phyloP scores from a whole-genome alignment of 2,797 vertebrate species.

The Sitta carolinensis region DNA sequence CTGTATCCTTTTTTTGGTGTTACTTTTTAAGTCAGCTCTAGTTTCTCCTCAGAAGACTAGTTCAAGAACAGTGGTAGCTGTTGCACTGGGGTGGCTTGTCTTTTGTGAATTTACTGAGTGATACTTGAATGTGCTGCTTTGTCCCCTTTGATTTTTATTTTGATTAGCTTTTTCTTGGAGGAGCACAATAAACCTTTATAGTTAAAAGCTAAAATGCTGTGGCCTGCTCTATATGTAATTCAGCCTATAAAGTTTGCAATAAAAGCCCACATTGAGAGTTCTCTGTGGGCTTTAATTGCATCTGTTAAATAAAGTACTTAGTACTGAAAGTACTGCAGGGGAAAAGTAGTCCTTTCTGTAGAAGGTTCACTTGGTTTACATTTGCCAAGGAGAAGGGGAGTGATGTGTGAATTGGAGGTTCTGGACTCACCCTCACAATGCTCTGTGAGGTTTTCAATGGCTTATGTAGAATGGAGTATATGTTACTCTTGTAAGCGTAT shows the following conservation, averaged over 20 bases:
- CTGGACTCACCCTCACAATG: background rate
- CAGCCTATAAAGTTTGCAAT: slow-evolving; percentile 1
- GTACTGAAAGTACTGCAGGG: background rate
- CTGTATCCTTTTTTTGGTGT: background rate
- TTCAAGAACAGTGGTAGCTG: background rate
- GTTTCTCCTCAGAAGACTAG: background rate
- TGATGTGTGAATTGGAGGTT: background rate
- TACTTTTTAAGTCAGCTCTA: background rate
- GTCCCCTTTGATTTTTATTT: slow-evolving; percentile 27
- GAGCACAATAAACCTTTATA: slow-evolving; percentile 29
- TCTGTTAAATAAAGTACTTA: slow-evolving; percentile 8
- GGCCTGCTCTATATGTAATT: background rate
- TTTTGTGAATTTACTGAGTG: slow-evolving; percentile 18
- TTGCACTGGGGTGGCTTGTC: background rate
- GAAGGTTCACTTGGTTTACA: background rate
- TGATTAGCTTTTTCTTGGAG: slow-evolving; percentile 17
- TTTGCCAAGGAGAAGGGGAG: background rate
- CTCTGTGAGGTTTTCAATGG: background rate
- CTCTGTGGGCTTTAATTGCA: slow-evolving; percentile 6
- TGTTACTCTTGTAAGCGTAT: background rate
- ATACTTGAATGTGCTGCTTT: slow-evolving; percentile 31
- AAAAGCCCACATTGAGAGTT: background rate
- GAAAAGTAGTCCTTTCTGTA: slow-evolving; percentile 25
- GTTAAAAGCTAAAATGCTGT: slow-evolving; percentile 17
- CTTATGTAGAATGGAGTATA: background rate